Evolutionary conservation across 2,797 vertebrate genomes (phyloP).

Genomic region (Aplochiton taeniatus): DNA sequence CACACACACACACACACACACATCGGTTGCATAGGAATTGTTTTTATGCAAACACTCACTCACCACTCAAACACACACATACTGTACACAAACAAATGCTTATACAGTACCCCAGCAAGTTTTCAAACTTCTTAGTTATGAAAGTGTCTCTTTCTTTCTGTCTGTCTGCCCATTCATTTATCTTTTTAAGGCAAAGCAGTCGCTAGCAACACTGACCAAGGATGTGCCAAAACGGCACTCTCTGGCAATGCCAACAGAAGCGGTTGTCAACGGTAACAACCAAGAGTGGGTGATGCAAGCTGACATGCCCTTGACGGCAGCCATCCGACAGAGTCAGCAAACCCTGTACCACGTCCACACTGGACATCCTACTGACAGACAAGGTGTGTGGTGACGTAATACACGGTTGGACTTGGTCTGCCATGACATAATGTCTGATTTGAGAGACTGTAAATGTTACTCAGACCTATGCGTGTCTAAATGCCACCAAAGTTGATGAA

Average conservation of each 20-base stretch:
- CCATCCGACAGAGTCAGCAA: conserved; percentile 98
- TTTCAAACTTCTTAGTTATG: conserved; percentile 10
- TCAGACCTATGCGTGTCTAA: too few relatives aligned
- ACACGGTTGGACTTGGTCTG: too few relatives aligned
- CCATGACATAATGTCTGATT: too few relatives aligned
- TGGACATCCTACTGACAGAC: conserved; percentile 88
- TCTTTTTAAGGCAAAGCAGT: conserved; percentile 91
- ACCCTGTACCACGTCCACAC: conserved; percentile 91
- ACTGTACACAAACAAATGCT: too few relatives aligned
- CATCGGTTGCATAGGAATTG: neutral
- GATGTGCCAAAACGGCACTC: conserved; percentile 97
- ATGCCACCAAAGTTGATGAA: too few relatives aligned
- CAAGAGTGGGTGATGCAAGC: conserved; percentile 99
- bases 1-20: conserved; percentile 2
- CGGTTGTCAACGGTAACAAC: conserved; percentile 94
- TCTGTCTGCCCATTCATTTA: conserved; percentile 24
- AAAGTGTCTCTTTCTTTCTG: conserved; percentile 25
- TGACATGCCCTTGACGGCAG: conserved; percentile 94
- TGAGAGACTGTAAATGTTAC: too few relatives aligned
- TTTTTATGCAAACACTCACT: neutral
- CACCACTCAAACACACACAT: too few relatives aligned
- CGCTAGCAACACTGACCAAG: conserved; percentile 94
- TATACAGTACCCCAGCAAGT: too few relatives aligned
- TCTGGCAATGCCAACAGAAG: conserved; percentile 93
- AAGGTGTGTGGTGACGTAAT: conserved; percentile 79